Evolutionary conservation across 2,888 invertebrate species (phyloP).

Genomic region (Peribatodes rhomboidaria): DNA sequence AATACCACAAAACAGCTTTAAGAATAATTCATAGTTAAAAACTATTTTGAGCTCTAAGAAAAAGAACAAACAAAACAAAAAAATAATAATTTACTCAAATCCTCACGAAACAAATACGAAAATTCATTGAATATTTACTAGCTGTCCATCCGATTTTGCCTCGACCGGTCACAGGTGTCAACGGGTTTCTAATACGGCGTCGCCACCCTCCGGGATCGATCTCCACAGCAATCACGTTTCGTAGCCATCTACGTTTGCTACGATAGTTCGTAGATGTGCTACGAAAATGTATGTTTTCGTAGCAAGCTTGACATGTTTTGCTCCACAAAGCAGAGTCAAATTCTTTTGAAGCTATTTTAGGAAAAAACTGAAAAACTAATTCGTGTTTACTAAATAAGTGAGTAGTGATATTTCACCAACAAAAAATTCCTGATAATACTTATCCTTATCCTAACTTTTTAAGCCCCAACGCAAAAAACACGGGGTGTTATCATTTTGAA

Average conservation of each 20-base stretch:
- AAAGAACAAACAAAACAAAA: not conserved
- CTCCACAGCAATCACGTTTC: constrained; percentile 16
- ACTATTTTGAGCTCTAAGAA: not conserved
- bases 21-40: no score
- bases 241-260: constrained; percentile 14
- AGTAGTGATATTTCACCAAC: no score
- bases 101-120: not conserved
- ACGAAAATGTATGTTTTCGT: constrained; percentile 2
- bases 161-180: constrained; percentile 17
- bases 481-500: no score
- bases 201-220: constrained; percentile 16
- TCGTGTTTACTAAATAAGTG: no score
- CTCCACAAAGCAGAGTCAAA: not conserved
- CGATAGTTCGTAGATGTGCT: constrained; percentile 11
- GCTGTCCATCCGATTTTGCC: not conserved
- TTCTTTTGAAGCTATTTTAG: no score
- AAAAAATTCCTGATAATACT: no score
- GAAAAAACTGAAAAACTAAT: no score
- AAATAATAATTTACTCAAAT: not conserved
- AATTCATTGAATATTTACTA: constrained; percentile 13
- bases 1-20: no score
- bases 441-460: no score
- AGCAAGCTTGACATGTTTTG: not conserved
- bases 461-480: no score
- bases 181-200: constrained; percentile 1